These are phyloP conservation scores for Enteromius afrohamiltoni DNA, from an alignment of 2,797 vertebrate genomes.

Conservation along the genomic window DNA sequence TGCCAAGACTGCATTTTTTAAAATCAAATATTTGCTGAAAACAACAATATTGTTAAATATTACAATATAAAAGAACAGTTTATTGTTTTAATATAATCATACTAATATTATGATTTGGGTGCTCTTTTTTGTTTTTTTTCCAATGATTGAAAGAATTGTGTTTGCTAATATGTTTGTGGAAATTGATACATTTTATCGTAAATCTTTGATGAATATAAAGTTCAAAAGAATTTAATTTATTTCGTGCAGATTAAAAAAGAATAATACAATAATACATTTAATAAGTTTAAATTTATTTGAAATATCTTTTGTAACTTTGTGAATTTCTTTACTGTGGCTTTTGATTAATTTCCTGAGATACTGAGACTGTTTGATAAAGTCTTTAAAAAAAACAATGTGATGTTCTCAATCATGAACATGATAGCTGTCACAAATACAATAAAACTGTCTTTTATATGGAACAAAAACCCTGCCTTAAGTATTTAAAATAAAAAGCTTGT, in stretches of 20 bases:
- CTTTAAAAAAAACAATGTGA: constrained; percentile 55
- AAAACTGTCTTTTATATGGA: constrained; percentile 9
- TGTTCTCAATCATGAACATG: constrained; percentile 51
- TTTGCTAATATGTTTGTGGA: neutral
- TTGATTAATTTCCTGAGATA: no score
- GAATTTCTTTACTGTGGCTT: no score
- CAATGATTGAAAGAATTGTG: neutral
- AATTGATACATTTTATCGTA: no score
- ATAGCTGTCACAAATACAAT: neutral
- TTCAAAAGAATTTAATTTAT: neutral
- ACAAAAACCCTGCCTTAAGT: no score
- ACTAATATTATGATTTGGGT: no score
- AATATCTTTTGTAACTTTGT: neutral
- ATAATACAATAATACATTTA: no score
- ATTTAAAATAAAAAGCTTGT: no score
- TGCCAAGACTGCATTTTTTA: no score
- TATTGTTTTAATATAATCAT: no score
- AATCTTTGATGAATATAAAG: no score
- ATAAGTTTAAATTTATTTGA: no score
- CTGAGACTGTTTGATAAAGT: constrained; percentile 59
- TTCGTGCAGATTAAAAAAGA: neutral
- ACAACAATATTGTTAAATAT: neutral
- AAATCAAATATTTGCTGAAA: neutral
- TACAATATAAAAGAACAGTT: neutral
- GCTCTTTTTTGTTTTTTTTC: no score